Conservation (phyloP, 92 coral and sea anemone species). For the Blastomussa wellsi region DNA sequence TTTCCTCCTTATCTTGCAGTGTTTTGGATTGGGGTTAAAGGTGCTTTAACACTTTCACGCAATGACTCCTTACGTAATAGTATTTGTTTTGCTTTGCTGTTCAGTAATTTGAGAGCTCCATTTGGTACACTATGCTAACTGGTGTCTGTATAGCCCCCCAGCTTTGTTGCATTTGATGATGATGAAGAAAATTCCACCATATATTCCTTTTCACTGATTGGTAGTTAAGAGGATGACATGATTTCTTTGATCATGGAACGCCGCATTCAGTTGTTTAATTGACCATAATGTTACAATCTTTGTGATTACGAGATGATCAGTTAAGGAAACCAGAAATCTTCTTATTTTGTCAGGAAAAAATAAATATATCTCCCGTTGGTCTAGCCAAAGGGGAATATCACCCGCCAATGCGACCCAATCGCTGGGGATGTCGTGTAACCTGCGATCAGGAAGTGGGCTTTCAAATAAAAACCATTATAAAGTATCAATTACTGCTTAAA, state of each 20-base stretch:
- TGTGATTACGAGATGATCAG: no score
- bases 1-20: slow-evolving; percentile 2
- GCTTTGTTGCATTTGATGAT: background rate
- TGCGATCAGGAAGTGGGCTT: background rate
- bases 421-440: no score
- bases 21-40: slow-evolving; percentile 3
- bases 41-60: background rate
- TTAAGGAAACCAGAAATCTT: background rate
- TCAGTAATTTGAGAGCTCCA: background rate
- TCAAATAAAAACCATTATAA: background rate
- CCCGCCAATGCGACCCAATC: background rate
- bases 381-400: background rate
- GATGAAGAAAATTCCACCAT: background rate
- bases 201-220: background rate
- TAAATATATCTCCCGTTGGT: background rate
- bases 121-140: background rate
- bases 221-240: background rate
- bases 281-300: no score
- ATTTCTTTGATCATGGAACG: background rate
- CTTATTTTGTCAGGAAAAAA: background rate
- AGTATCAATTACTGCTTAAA: background rate
- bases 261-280: background rate
- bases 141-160: background rate
- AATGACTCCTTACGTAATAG: background rate
- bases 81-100: background rate